phyloP scores from a whole-genome alignment of 1,140 invertebrate genomes.

The Drosophila biarmipes region DNA sequence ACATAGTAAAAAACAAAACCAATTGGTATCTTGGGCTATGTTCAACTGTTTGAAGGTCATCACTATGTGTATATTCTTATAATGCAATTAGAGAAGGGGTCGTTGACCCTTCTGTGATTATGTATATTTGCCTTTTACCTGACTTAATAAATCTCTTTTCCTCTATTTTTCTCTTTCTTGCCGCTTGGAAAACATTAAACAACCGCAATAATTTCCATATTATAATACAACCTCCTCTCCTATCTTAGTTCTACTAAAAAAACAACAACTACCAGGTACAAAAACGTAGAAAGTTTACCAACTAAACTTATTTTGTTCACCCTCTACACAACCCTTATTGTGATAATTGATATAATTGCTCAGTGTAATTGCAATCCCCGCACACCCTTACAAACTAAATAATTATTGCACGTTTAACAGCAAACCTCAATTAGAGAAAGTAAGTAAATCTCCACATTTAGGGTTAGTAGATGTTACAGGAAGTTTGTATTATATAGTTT shows the following conservation, averaged over 20 bases:
- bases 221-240: constrained; percentile 44
- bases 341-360: constrained; percentile 5
- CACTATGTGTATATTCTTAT: too few species aligned
- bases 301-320: constrained; percentile 22
- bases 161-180: constrained; percentile 57
- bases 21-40: too few species aligned
- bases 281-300: constrained; percentile 32
- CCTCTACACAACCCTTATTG: neutral
- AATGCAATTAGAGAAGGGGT: too few species aligned
- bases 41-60: too few species aligned
- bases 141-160: constrained; percentile 43
- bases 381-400: constrained; percentile 7
- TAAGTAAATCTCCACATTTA: neutral
- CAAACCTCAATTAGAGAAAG: neutral
- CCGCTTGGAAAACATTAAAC: constrained; percentile 63
- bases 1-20: too few species aligned
- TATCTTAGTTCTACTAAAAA: constrained; percentile 74
- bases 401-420: neutral
- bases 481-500: neutral
- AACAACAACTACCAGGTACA: constrained; percentile 78
- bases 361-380: constrained; percentile 4
- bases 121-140: constrained; percentile 19
- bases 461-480: too few species aligned
- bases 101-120: too few species aligned
- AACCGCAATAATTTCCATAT: constrained; percentile 51